These are phyloP conservation scores for Callionymus lyra DNA, from an alignment of 2,113 vertebrate genomes.

Conservation along the genomic window DNA sequence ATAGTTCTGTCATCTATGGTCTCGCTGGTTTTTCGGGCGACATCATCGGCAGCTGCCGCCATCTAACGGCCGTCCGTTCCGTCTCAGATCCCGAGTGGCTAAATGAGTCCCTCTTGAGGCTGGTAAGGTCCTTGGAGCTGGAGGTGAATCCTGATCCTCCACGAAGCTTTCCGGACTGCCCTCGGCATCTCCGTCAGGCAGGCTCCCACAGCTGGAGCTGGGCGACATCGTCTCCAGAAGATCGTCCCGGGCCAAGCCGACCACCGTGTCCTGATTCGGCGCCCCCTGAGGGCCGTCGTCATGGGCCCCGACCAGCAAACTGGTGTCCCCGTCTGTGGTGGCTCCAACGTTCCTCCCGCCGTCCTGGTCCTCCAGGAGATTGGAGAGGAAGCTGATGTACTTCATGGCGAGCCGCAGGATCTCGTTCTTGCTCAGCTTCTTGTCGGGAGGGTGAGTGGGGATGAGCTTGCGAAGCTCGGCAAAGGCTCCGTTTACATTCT, in stretches of 20 bases:
- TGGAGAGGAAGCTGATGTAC: slow-evolving; percentile 94
- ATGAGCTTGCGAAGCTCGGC: slow-evolving; percentile 91
- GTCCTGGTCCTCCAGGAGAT: slow-evolving; percentile 90
- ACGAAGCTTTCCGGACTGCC: slow-evolving; percentile 88
- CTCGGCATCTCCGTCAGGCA: slow-evolving; percentile 81
- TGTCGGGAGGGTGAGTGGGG: slow-evolving; percentile 86
- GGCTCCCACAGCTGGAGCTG: slow-evolving; percentile 86
- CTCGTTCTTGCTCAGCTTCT: slow-evolving; percentile 95
- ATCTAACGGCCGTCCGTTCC: slow-evolving; percentile 76
- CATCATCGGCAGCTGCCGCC: slow-evolving; percentile 79
- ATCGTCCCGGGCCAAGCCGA: slow-evolving; percentile 79
- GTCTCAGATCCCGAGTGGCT: slow-evolving; percentile 66
- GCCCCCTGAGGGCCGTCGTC: slow-evolving; percentile 69
- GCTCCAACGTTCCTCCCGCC: slow-evolving; percentile 78
- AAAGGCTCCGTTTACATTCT: slow-evolving; percentile 91
- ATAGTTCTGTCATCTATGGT: slow-evolving; percentile 13
- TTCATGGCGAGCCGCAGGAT: slow-evolving; percentile 93
- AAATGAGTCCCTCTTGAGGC: slow-evolving; percentile 63
- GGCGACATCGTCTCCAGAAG: slow-evolving; percentile 84
- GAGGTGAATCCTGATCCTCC: slow-evolving; percentile 71
- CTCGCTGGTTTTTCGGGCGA: slow-evolving; percentile 24
- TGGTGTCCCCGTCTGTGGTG: slow-evolving; percentile 66
- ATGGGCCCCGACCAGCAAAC: slow-evolving; percentile 69
- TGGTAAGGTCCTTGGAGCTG: slow-evolving; percentile 58
- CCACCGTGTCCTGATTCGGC: slow-evolving; percentile 66